Base-by-base conservation (phyloP, 2,113 vertebrate genomes). In the Microcebus jonahi region DNA sequence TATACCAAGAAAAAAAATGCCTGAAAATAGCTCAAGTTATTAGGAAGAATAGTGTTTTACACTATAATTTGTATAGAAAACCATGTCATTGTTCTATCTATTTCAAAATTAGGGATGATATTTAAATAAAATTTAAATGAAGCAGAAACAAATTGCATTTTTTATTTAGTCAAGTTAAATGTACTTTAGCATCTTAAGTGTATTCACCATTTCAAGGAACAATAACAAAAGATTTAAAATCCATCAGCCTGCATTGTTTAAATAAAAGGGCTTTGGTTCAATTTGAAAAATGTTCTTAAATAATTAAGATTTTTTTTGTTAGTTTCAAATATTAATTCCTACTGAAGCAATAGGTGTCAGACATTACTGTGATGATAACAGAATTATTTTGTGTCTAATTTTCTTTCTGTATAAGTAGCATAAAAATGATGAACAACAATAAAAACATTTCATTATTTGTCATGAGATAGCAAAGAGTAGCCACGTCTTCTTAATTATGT, bases 371-470 rank as follows among this genome's bases (percentile, higher is more conserved):
- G 68, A 88, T 36, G 31, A 27, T 14, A 84, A 76, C 10, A 27
- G 11, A 86, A 6, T 53, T 77, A 73, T 77, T 92, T 91, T 86
- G 6, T 50, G 36, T 42, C 63, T 81, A 88, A 80, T 75, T 93
- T 86, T 90, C 55, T 25, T 87, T 67, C 68, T 57, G 12, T 53
- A 75, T 71, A 79, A 83, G 17, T 10, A 59, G 12, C 45, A 59
- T 48, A 57, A 53, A 91, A 93, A 82, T 87, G 8, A 88, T 70
- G 63, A 94, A 80, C 8, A 53, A 91, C 23, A 86, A 88, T 8
- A n/a, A 85, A 31, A 25, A 42, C 70, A 79, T 89, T 81, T 55
- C 5, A 75, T 97, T 95, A 83, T 83, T 86, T 96, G 73, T 31
- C 59, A 63, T 53, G 23, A 75, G 23, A 90, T 34, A 88, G 23